Evolutionary conservation across 1,140 invertebrate genomes (phyloP).

Genomic region (Drosophila littoralis): DNA sequence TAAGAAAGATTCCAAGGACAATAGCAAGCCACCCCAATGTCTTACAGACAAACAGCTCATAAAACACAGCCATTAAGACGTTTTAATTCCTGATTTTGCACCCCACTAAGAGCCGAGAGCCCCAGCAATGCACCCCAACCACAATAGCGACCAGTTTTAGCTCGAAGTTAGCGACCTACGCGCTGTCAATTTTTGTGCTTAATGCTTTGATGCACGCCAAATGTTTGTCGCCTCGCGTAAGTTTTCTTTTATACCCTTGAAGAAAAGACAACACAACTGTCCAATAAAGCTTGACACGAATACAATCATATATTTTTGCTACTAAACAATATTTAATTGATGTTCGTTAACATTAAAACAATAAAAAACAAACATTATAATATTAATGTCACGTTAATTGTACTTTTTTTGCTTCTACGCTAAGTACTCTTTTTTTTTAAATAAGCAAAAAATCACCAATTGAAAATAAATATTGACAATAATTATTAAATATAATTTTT

Average conservation of each 20-base stretch:
- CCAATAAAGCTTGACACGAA: too few species aligned
- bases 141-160: conserved; percentile 18
- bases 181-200: conserved; percentile 69
- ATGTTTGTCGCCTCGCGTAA: conserved; percentile 22
- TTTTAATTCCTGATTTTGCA: conserved; percentile 84
- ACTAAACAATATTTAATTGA: too few species aligned
- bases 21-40: conserved; percentile 30
- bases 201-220: conserved; percentile 44
- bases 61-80: conserved; percentile 78
- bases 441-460: too few species aligned
- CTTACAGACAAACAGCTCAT: conserved; percentile 46
- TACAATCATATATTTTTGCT: too few species aligned
- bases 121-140: conserved; percentile 12
- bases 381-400: too few species aligned
- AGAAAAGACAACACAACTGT: too few species aligned
- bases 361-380: too few species aligned
- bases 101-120: conserved; percentile 52
- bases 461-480: too few species aligned
- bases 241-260: conserved; percentile 21
- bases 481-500: too few species aligned
- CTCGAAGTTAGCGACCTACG: conserved; percentile 55
- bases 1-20: conserved; percentile 4
- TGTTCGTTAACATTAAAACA: too few species aligned
- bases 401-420: too few species aligned
- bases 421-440: too few species aligned